Evolutionary conservation across 2,113 vertebrate genomes (phyloP), one percentile per base, ranked within the genome.

Genomic region (Proteles cristata): DNA sequence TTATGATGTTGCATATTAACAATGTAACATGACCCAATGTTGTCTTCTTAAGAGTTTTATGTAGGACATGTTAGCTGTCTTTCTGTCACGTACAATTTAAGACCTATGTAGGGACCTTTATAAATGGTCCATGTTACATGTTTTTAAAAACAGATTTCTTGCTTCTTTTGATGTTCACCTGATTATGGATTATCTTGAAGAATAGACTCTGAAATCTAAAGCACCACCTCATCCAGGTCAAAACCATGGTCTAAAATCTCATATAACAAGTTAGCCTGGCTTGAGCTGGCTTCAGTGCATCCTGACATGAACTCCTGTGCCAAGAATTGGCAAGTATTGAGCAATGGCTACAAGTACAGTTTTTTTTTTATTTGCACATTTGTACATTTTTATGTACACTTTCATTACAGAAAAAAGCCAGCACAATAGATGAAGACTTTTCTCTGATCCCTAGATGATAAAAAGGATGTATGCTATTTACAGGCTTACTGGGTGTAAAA

Each of bases 41-140:
- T 88, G 6, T 90, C n/a, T 90, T 90, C 66, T 86, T 80, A 84
- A 84, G 55, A 82, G 15, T 48, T 90, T 90, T 74, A 65, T 53
- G 4, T 69, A 74, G 28, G 76, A 35, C 11, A 26, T 45, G 79
- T 1, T 80, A 86, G 23, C 74, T 79, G 92, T 65, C 84, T 35
- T 89, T 96, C 53, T 73, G n/a, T 68, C 74, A 74, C 26, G 11
- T 77, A 26, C 2, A 50, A 5, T 82, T 92, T 76, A 53, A 91
- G 85, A 71, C 17, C 4, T 84, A 43, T n/a, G 6, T 74, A 81
- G 48, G 61, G 48, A 91, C 35, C 26, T 89, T 93, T 2, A 39
- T 69, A 95, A 68, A 28, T 65, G 48, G 39, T 76, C 74, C 81
- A 91, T 93, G 25, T 88, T 91, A 21, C 0, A 39, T 66, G 23